These are phyloP conservation scores for Vulpes ferrilata DNA, from an alignment of 2,113 vertebrate species.

Conservation along the genomic window DNA sequence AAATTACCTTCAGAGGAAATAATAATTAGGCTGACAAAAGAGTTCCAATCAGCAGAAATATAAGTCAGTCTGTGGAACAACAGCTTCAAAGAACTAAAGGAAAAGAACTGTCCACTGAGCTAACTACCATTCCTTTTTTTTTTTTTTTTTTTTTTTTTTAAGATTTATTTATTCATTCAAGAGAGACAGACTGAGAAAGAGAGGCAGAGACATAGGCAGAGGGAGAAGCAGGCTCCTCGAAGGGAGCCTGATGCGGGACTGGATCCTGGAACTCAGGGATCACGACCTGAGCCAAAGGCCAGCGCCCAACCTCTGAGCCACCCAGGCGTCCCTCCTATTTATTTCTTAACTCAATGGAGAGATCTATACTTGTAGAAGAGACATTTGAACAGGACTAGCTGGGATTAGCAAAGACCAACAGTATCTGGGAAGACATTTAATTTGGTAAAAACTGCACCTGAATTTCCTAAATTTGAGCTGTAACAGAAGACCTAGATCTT, in stretches of 20 bases:
- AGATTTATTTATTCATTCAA: too few relatives aligned
- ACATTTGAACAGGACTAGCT: not conserved
- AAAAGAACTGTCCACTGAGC: not conserved
- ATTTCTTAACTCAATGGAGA: constrained; percentile 29
- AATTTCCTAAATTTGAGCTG: not conserved
- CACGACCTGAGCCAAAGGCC: too few relatives aligned
- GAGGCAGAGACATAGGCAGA: too few relatives aligned
- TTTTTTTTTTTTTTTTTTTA: constrained; percentile 39
- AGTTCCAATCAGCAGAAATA: constrained; percentile 45
- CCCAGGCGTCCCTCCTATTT: not conserved
- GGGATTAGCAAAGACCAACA: constrained; percentile 42
- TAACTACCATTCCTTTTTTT: not conserved
- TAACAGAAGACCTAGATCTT: not conserved
- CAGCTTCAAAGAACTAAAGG: not conserved
- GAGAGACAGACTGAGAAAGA: too few relatives aligned
- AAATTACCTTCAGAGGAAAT: not conserved
- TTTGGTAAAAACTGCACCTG: not conserved
- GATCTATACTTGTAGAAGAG: not conserved
- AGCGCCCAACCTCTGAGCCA: too few relatives aligned
- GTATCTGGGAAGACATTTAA: constrained; percentile 7
- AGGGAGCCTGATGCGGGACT: too few relatives aligned
- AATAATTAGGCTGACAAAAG: constrained; percentile 14
- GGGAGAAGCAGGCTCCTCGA: too few relatives aligned
- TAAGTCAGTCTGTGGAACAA: constrained; percentile 34
- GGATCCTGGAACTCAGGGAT: too few relatives aligned